Conservation (phyloP, 2,113 vertebrate genomes). For the Alethe castanea region DNA sequence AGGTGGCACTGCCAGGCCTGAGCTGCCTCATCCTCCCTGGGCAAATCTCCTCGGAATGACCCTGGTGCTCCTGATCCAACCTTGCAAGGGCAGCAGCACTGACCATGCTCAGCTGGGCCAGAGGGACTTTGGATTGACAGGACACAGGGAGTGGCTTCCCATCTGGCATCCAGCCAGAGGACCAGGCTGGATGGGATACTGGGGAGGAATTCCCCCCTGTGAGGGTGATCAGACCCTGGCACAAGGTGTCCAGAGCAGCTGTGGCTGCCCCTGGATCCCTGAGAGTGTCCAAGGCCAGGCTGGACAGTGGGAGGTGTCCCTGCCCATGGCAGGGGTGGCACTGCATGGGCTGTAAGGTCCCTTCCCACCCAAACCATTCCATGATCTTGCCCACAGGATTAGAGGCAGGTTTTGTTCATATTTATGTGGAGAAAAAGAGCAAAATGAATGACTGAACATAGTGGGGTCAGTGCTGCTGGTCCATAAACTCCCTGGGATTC, state of each 20-base stretch:
- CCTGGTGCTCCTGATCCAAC: not conserved
- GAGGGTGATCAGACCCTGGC: not conserved
- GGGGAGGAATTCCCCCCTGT: accelerated
- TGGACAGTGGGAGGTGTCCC: not conserved
- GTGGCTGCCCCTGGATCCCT: not conserved
- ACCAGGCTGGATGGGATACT: accelerated
- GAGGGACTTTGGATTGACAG: not conserved
- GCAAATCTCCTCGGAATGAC: not conserved
- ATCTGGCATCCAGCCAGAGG: not conserved
- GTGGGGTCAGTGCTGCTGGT: not conserved
- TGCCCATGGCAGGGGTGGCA: not conserved
- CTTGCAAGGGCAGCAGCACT: not conserved
- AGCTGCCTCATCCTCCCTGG: not conserved
- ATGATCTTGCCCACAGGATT: not conserved
- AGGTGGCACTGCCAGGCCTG: not conserved
- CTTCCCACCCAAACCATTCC: not conserved
- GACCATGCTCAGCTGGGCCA: not conserved
- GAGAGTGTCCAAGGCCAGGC: accelerated
- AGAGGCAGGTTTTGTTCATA: accelerated
- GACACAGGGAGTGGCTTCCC: not conserved
- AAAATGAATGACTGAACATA: not conserved
- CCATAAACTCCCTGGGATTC: not conserved
- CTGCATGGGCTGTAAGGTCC: accelerated
- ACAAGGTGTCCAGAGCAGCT: not conserved
- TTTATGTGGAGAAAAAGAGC: not conserved